Evolutionary conservation across 2,797 vertebrate genomes (phyloP), one percentile per base, ranked within the genome.

Genomic region (Antrozous pallidus): DNA sequence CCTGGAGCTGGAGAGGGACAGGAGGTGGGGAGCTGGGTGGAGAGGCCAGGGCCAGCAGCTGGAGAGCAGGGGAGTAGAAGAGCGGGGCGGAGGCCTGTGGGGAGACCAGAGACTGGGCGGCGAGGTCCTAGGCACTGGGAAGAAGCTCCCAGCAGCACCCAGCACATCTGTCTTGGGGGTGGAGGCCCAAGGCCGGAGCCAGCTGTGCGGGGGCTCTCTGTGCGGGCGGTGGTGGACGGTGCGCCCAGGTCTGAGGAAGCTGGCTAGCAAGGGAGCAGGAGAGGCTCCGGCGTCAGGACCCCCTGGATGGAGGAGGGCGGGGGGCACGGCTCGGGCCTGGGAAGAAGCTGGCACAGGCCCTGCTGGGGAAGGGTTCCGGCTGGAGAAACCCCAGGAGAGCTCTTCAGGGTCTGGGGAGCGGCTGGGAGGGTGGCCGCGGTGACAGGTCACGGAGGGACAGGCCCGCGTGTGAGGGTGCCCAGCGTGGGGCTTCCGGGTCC

Each of bases 401-500:
- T 49, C 36, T 49, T 78, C 87, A 17, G 77, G 73, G 65, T 79
- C 87, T 42, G 73, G 69, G 51, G 82, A 56, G 5, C 18, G 40
- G 47, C 56, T 54, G 47, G n/a, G 65, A 89, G 51, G 24, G 49
- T n/a, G 77, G 16, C 42, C 45, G 51, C 28, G 47, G 93, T 11
- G 56, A n/a, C 79, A 75, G 74, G 85, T 83, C 65, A 8, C 18
- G 18, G 56, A 42, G 82, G 36, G 54, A 28, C 58, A 74, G 75
- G 54, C 31, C 83, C 86, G 47, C 51, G 84, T 54, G 73, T 47
- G 24, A 63, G 36, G 42, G 22, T 28, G 26, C 65, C 65, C 42
- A 42, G 65, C 58, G 10, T 1, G 14, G 87, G 91, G 91, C 63
- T 93, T 95, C 91, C 81, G 85, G 91, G 88, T 95, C 20, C 63